Evolutionary conservation across 2,888 invertebrate genomes (phyloP), one percentile per base, ranked within the genome.

Genomic region (Scaeva pyrastri): DNA sequence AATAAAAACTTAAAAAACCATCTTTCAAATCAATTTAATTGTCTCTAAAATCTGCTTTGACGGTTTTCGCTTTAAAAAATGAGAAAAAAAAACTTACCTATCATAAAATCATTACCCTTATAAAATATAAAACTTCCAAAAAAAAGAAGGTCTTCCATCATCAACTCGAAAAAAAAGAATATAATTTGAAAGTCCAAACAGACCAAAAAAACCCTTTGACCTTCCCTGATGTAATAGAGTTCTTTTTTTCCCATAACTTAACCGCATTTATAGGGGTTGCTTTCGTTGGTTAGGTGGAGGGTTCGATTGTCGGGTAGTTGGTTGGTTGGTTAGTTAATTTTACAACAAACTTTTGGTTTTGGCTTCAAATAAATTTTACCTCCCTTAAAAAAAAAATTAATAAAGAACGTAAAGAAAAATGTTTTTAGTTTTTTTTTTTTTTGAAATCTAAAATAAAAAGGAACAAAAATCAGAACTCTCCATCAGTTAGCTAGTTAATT

Each of bases 401-500:
- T 58, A 68, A 68, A 23, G 8, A 7, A 8, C 31, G 8, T 1
- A 26, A 31, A 31, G 10, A 72, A 58, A 66, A 43, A 21, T 7
- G 1, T 3, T 14, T 50, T 50, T 10, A 39, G 2, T 11, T 11
- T 39, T 41, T 76, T 66, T 21, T 50, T 56, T 41, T 48, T 31
- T 56, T 56, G n/a, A 6, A 31, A n/a, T 50, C 21, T 14, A 55
- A 31, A 52, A 26, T 19, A 10, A 26, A 58, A 36, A 39, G 14
- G 39, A 23, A 48, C 56, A 52, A 64, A 68, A 55, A 60, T 58
- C 64, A 78, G 74, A 79, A 58, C 39, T 50, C 21, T 21, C 50
- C 6, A 45, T 31, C 64, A n/a, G n/a, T 26, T n/a, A 64, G 68
- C 36, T 23, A 56, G 68, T 77, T 80, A 73, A 85, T 85, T 80